phyloP scores from a whole-genome alignment of 2,797 vertebrate species.

The Delichon dasypus region DNA sequence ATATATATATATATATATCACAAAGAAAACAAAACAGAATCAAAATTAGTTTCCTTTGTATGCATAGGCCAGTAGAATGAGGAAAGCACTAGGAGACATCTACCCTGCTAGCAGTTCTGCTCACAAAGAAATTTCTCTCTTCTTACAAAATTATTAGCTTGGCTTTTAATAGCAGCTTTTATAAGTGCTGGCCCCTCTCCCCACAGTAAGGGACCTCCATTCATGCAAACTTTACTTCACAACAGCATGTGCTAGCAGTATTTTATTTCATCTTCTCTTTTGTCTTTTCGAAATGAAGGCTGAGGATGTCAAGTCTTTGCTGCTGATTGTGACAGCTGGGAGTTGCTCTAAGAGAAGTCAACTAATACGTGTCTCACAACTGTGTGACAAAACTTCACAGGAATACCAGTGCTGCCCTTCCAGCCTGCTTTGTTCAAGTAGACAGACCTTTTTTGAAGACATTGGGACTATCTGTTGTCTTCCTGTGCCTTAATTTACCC shows the following conservation, averaged over 20 bases:
- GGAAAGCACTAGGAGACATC: neutral
- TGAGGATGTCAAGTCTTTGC: neutral
- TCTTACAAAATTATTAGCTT: neutral
- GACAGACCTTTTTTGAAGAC: neutral
- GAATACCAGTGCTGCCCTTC: neutral
- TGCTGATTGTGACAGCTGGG: neutral
- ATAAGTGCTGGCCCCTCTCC: neutral
- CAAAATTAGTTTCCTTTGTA: neutral
- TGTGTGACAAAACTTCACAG: neutral
- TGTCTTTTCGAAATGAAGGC: neutral
- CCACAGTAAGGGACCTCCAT: neutral
- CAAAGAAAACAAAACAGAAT: too few species aligned
- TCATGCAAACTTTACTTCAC: neutral
- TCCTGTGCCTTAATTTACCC: neutral
- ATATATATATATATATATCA: too few species aligned
- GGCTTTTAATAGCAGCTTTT: constrained; percentile 2
- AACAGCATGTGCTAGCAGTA: neutral
- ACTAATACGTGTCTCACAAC: neutral
- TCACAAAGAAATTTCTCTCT: neutral
- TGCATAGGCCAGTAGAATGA: neutral
- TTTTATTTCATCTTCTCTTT: constrained; percentile 3
- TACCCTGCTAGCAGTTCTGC: neutral
- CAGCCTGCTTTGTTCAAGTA: neutral
- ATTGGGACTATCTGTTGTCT: neutral
- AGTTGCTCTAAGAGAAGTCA: neutral